Base-by-base conservation (phyloP, 1,140 invertebrate species). In the Pseudomyrmex flavicornis region DNA sequence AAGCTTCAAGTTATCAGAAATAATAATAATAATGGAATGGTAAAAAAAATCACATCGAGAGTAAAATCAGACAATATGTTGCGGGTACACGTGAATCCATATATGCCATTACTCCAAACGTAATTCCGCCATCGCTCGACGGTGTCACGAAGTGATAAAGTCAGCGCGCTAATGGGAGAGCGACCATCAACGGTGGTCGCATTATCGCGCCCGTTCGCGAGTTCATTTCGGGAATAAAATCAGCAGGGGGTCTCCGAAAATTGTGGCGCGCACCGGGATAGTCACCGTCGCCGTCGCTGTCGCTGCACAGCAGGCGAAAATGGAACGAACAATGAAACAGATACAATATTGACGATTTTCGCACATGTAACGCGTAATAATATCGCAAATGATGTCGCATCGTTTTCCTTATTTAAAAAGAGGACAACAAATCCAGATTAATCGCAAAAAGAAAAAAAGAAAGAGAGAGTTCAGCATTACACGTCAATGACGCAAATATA, bases 171-270 rank as follows among this genome's bases (percentile, higher is more conserved):
- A 82, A 73, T 82, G 69, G 35, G 79, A 22, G 48, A 20, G 35
- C 79, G 17, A 17, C 17, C 17, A 56, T 56, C 69, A 62, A 59
- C 48, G 52, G 70, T 15, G 70, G 61, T 83, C 52, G 62, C 62
- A 83, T 83, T 77, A 83, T 65, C 82, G 72, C n/a, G 52, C 52
- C 48, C 46, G 20, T 26, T 44, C 26, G 79, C 73, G 20, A 83
- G 61, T 68, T 73, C 73, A 83, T 83, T 83, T 76, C 59, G 82
- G 72, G 50, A 83, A 77, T 83, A 83, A 83, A 83, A 83, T 66
- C 72, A 83, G 52, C 66, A 13, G 50, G 77, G 61, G 13, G 35
- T 35, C 35, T 75, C 13, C 48, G 50, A 82, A 73, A 75, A 63
- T 82, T 35, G 70, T 59, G 69, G 46, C 22, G 46, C 61, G 62